Percentiles rank a stretch among this genome's conserved stretches.
phyloP scores from a whole-genome alignment of 2,113 vertebrate species.

The Sapayoa aenigma region DNA sequence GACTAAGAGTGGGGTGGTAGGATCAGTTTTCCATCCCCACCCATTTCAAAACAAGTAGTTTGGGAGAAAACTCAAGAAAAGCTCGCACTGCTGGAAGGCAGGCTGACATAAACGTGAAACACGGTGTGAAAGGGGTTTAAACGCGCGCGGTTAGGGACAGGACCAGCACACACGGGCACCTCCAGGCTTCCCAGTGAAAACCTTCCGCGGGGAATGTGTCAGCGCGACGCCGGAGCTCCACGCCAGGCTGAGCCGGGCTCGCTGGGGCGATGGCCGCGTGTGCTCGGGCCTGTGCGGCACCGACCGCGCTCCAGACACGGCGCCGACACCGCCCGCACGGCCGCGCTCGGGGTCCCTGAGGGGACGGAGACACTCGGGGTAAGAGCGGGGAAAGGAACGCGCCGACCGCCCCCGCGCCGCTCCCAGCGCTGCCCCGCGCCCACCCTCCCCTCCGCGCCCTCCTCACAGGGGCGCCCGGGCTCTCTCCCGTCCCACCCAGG shows the following conservation, averaged over 20 bases:
- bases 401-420: too few species aligned
- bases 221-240: background rate
- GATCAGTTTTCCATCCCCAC: background rate
- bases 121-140: fast-evolving
- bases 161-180: fast-evolving
- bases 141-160: fast-evolving
- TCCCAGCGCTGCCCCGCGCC: background rate
- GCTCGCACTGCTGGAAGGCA: background rate
- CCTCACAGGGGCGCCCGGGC: background rate
- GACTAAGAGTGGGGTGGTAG: background rate
- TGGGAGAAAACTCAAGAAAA: background rate
- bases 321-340: background rate
- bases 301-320: too few species aligned
- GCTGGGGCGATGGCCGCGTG: background rate
- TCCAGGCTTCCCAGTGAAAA: background rate
- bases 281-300: background rate
- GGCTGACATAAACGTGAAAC: background rate
- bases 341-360: fast-evolving
- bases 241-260: too few species aligned
- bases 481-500: too few species aligned
- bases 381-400: background rate
- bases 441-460: background rate
- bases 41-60: background rate
- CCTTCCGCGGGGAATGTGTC: background rate
- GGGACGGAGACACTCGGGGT: fast-evolving